Conservation (phyloP, 1,140 invertebrate genomes). For the Euborellia annulipes region DNA sequence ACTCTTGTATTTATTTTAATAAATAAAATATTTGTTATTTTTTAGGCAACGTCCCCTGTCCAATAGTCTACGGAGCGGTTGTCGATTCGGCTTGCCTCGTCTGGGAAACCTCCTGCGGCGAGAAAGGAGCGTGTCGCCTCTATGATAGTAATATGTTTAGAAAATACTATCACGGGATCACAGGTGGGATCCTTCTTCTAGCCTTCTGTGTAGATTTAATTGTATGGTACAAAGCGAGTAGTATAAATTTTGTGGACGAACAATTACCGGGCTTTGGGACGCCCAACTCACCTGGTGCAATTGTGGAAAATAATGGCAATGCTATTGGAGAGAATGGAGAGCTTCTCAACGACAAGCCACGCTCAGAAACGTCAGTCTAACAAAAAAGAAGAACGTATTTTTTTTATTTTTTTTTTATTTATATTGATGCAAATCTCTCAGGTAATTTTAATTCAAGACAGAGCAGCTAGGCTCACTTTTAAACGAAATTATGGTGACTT, state of each 20-base stretch:
- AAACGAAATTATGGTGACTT: too few relatives aligned
- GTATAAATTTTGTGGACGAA: constrained; percentile 51
- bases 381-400: too few relatives aligned
- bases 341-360: too few relatives aligned
- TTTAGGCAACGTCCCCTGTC: constrained; percentile 73
- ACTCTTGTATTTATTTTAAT: background rate
- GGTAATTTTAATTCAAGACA: too few relatives aligned
- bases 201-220: constrained; percentile 68
- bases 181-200: constrained; percentile 59
- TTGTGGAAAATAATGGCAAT: too few relatives aligned
- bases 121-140: constrained; percentile 63
- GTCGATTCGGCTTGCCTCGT: constrained; percentile 81
- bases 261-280: constrained; percentile 20
- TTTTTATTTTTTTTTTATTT: too few relatives aligned
- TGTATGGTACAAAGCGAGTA: constrained; percentile 66
- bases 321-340: too few relatives aligned
- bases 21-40: constrained; percentile 4
- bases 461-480: too few relatives aligned
- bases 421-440: too few relatives aligned
- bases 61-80: constrained; percentile 79
- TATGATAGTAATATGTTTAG: constrained; percentile 73
- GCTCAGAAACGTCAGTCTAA: too few relatives aligned
- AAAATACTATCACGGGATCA: constrained; percentile 76
- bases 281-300: constrained; percentile 16
- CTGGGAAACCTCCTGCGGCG: constrained; percentile 66